Conservation (phyloP, 2,888 invertebrate genomes). For the Aleiodes leptofemur region DNA sequence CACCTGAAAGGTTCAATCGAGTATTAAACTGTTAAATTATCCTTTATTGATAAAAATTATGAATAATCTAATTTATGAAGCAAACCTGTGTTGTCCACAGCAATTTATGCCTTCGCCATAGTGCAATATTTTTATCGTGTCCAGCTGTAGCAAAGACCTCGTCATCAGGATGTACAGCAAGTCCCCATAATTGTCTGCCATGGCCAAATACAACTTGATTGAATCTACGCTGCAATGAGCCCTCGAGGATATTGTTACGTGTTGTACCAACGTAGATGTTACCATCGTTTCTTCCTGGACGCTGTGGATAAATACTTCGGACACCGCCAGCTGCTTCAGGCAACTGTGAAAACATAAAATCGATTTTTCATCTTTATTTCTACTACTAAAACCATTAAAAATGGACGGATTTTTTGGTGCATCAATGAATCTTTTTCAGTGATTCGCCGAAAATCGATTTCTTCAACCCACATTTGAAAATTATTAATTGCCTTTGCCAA, state of each 20-base stretch:
- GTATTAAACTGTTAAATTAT: background rate
- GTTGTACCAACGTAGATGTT: constrained; percentile 95
- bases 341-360: constrained; percentile 77
- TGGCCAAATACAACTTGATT: constrained; percentile 92
- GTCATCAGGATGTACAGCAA: constrained; percentile 93
- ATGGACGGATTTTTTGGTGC: background rate
- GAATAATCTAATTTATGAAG: background rate
- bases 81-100: constrained; percentile 90
- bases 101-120: constrained; percentile 93
- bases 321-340: constrained; percentile 93
- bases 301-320: constrained; percentile 91
- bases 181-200: constrained; percentile 89
- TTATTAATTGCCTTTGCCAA: background rate
- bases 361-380: background rate
- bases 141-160: constrained; percentile 95
- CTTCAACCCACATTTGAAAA: constrained; percentile 20
- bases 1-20: constrained; percentile 75
- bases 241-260: constrained; percentile 91
- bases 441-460: background rate
- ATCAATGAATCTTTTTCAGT: constrained; percentile 1
- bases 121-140: constrained; percentile 91
- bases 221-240: constrained; percentile 91
- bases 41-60: background rate
- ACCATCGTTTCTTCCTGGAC: constrained; percentile 91
- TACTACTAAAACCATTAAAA: background rate